Evolutionary conservation across 2,888 invertebrate species (phyloP).

Genomic region (Tanytarsus gracilentus): DNA sequence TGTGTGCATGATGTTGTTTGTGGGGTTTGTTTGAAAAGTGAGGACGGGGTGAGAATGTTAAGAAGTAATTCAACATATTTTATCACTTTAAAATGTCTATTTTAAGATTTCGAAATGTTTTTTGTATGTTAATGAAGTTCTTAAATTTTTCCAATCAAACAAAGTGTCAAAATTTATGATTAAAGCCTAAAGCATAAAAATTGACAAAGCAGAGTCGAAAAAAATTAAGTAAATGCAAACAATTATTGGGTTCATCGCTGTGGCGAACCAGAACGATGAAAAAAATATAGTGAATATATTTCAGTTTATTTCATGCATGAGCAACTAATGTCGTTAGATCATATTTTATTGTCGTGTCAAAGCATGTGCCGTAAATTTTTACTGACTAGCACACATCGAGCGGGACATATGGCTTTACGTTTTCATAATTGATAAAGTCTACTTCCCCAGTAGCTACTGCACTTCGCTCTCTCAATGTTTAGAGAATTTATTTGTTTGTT

Average conservation of each 20-base stretch:
- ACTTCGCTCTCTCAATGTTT: background rate
- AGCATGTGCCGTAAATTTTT: background rate
- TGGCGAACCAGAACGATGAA: constrained; percentile 7
- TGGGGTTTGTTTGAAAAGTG: too few species aligned
- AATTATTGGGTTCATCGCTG: constrained; percentile 26
- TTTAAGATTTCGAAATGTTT: too few species aligned
- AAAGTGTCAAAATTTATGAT: background rate
- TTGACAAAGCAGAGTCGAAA: constrained; percentile 2
- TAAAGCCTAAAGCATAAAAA: background rate
- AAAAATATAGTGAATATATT: background rate
- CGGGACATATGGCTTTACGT: constrained; percentile 19
- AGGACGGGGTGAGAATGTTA: too few species aligned
- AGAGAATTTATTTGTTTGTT: constrained; percentile 26
- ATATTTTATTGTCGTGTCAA: background rate
- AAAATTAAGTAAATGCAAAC: background rate
- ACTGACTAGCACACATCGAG: background rate
- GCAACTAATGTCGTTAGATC: constrained; percentile 9
- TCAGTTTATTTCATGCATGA: constrained; percentile 20
- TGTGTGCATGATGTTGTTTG: too few species aligned
- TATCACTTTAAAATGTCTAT: too few species aligned
- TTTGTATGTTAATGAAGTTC: too few species aligned
- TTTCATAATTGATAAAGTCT: constrained; percentile 22
- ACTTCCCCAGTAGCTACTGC: constrained; percentile 6
- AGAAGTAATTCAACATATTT: too few species aligned
- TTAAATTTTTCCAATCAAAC: too few species aligned